Conservation (phyloP, 2,797 vertebrate genomes). For the Sebastes matsubarae region DNA sequence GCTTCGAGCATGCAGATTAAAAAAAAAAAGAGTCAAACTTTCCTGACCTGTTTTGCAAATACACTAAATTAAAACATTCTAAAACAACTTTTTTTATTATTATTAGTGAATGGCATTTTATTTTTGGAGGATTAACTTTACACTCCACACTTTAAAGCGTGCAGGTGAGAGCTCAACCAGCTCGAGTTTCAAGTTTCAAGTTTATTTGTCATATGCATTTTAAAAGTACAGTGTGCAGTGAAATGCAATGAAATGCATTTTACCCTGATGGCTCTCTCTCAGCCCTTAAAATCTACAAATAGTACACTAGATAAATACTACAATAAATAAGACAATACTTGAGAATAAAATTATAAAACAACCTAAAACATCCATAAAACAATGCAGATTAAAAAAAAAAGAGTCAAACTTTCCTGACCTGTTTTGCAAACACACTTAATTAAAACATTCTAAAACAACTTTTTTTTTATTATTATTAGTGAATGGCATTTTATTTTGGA, state of each 20-base stretch:
- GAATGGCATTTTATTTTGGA: background rate
- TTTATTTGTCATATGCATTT: too few relatives aligned
- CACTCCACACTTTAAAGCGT: background rate
- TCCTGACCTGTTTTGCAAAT: slow-evolving; percentile 99
- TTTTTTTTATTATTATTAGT: background rate
- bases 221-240: too few relatives aligned
- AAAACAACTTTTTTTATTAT: background rate
- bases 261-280: too few relatives aligned
- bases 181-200: background rate
- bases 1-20: slow-evolving; percentile 34
- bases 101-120: background rate
- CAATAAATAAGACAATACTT: too few relatives aligned
- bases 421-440: slow-evolving; percentile 94
- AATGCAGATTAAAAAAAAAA: slow-evolving; percentile 14
- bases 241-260: too few relatives aligned
- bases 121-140: slow-evolving; percentile 11
- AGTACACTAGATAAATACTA: too few relatives aligned
- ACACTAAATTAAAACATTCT: slow-evolving; percentile 63
- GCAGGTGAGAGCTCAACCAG: slow-evolving; percentile 39
- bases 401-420: slow-evolving; percentile 88
- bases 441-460: background rate
- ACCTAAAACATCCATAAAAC: background rate
- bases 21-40: slow-evolving; percentile 51
- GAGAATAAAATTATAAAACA: too few relatives aligned
- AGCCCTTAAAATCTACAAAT: too few relatives aligned